These are phyloP conservation scores for Sympetrum striolatum DNA, from an alignment of 2,888 invertebrate genomes.

Conservation along the genomic window DNA sequence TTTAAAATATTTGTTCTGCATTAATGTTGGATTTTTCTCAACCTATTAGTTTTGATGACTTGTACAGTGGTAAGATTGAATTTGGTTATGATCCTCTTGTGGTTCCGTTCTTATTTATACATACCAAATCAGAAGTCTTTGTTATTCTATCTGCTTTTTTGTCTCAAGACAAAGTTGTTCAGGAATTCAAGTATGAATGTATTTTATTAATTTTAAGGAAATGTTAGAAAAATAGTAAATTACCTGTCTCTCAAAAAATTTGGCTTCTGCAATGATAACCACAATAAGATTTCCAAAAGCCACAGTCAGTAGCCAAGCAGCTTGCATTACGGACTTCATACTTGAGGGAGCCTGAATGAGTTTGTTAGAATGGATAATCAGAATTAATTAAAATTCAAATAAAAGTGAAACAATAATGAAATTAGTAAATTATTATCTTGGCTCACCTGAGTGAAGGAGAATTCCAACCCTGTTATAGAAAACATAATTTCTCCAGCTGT, in stretches of 20 bases:
- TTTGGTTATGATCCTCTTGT: too few species aligned
- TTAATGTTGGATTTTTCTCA: too few species aligned
- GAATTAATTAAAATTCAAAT: not conserved
- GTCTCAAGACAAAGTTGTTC: not conserved
- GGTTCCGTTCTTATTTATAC: too few species aligned
- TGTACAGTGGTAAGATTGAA: too few species aligned
- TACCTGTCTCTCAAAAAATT: conserved; percentile 79
- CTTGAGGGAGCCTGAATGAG: conserved; percentile 75
- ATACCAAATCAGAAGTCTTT: too few species aligned
- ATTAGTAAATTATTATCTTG: not conserved
- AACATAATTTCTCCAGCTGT: conserved; percentile 96
- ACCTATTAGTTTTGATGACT: too few species aligned
- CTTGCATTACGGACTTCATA: conserved; percentile 95
- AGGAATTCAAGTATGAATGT: not conserved
- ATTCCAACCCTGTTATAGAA: conserved; percentile 93
- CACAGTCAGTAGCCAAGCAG: conserved; percentile 90
- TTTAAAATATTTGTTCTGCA: too few species aligned
- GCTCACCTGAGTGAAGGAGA: conserved; percentile 84
- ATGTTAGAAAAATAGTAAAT: conserved; percentile 46
- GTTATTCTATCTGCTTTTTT: too few species aligned
- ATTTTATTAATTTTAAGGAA: not conserved
- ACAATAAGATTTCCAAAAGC: conserved; percentile 95
- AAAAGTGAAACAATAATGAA: not conserved
- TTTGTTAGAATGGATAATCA: too few species aligned
- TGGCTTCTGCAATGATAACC: conserved; percentile 82